These are phyloP conservation scores for Lycodopsis pacificus DNA, from an alignment of 2,797 vertebrate genomes.

Conservation along the genomic window DNA sequence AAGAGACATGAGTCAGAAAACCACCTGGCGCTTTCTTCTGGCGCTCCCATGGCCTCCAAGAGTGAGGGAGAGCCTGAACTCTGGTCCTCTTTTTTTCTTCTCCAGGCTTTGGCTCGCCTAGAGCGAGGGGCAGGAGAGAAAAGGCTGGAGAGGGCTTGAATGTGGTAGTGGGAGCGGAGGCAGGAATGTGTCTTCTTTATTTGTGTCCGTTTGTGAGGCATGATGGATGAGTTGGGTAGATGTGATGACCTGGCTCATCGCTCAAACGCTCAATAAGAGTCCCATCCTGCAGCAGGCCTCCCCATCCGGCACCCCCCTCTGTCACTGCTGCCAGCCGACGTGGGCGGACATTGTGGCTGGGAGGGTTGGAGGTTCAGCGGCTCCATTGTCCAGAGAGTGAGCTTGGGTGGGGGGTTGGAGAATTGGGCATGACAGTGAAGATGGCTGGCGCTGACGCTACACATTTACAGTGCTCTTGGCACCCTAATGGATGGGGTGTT, in stretches of 20 bases:
- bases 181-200: slow-evolving; percentile 86
- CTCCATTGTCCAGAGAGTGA: slow-evolving; percentile 76
- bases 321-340: slow-evolving; percentile 79
- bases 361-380: slow-evolving; percentile 70
- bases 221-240: slow-evolving; percentile 90
- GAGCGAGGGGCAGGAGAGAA: slow-evolving; percentile 64
- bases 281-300: slow-evolving; percentile 83
- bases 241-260: slow-evolving; percentile 89
- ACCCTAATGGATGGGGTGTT: slow-evolving; percentile 84
- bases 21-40: slow-evolving; percentile 79
- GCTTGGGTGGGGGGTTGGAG: slow-evolving; percentile 63
- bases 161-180: slow-evolving; percentile 83
- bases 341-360: slow-evolving; percentile 83
- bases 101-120: slow-evolving; percentile 71
- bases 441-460: slow-evolving; percentile 74
- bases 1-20: slow-evolving; percentile 67
- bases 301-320: slow-evolving; percentile 70
- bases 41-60: slow-evolving; percentile 79
- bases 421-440: slow-evolving; percentile 80
- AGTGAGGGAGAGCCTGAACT: slow-evolving; percentile 75
- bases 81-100: slow-evolving; percentile 73
- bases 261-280: slow-evolving; percentile 89
- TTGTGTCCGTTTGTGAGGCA: slow-evolving; percentile 84
- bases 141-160: slow-evolving; percentile 73
- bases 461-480: slow-evolving; percentile 82